Percentiles rank a stretch among this genome's conserved stretches.
phyloP scores from a whole-genome alignment of 2,888 invertebrate genomes.

The Alitta virens region DNA sequence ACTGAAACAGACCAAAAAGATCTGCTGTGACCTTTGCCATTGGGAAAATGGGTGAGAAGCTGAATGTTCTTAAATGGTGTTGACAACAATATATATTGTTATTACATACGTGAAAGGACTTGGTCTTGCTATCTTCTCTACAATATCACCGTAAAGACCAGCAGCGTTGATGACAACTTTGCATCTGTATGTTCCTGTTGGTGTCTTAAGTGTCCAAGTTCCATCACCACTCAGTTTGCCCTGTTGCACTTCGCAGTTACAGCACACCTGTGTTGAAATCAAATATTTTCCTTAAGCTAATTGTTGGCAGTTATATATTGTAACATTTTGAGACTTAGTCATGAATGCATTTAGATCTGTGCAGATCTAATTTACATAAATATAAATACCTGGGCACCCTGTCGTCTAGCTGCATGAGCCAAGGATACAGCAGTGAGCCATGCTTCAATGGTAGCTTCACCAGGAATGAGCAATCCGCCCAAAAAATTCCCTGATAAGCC shows the following conservation, averaged over 20 bases:
- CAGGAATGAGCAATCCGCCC: slow-evolving; percentile 40
- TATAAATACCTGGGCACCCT: slow-evolving; percentile 36
- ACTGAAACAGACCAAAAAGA: no score
- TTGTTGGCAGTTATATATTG: no score
- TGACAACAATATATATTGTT: no score
- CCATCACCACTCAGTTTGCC: slow-evolving; percentile 16
- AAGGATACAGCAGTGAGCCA: slow-evolving; percentile 35
- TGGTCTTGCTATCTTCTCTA: slow-evolving; percentile 34
- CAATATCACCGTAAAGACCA: slow-evolving; percentile 44
- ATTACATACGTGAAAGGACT: slow-evolving; percentile 34
- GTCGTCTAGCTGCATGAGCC: slow-evolving; percentile 36
- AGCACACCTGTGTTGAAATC: slow-evolving; percentile 27
- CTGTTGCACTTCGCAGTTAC: slow-evolving; percentile 26
- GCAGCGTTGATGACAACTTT: slow-evolving; percentile 41
- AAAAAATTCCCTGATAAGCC: slow-evolving; percentile 27
- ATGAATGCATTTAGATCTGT: no score
- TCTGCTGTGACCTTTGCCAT: no score
- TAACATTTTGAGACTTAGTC: no score
- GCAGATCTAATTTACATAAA: not conserved
- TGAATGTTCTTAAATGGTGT: no score
- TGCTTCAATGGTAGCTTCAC: slow-evolving; percentile 40
- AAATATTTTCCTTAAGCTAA: no score
- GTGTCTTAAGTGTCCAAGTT: slow-evolving; percentile 28
- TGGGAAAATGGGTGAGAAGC: no score
- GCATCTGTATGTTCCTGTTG: slow-evolving; percentile 23